phyloP scores from a whole-genome alignment of 1,140 invertebrate genomes.

The Drepana arcuata region DNA sequence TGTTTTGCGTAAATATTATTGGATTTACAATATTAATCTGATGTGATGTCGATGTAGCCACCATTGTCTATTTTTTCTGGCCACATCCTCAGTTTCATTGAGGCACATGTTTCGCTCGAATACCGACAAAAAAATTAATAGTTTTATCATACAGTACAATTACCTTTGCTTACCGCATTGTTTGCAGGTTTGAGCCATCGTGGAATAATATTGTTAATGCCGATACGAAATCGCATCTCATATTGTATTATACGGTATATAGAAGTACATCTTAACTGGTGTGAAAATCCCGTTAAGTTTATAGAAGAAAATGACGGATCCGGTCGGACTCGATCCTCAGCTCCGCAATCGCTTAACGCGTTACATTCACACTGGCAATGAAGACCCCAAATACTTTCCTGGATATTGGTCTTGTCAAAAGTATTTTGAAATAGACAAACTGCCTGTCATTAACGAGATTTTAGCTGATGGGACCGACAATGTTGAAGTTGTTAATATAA shows the following conservation, averaged over 20 bases:
- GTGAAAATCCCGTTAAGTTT: background rate
- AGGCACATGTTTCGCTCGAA: conserved; percentile 59
- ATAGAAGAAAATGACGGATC: conserved; percentile 15
- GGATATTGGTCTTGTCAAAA: conserved; percentile 72
- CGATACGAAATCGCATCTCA: too few species aligned
- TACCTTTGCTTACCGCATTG: conserved; percentile 25
- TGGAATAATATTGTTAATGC: too few species aligned
- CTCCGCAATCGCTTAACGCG: conserved; percentile 52
- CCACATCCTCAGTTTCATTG: conserved; percentile 66
- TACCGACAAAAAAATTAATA: conserved; percentile 52
- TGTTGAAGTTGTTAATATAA: conserved; percentile 62
- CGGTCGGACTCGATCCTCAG: conserved; percentile 26
- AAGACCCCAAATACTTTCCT: conserved; percentile 71
- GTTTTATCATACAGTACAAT: conserved; percentile 31
- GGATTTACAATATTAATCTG: too few species aligned
- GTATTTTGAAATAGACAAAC: conserved; percentile 62
- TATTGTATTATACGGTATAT: too few species aligned
- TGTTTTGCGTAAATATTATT: too few species aligned
- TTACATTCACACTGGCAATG: conserved; percentile 72
- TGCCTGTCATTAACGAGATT: conserved; percentile 59
- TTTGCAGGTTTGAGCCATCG: conserved; percentile 19
- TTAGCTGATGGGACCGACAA: conserved; percentile 41
- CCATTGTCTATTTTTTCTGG: conserved; percentile 66
- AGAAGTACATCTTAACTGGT: too few species aligned
- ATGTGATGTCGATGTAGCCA: conserved; percentile 14